Evolutionary conservation across 1,140 invertebrate genomes (phyloP).

Genomic region (Ostrea denselamellosa): DNA sequence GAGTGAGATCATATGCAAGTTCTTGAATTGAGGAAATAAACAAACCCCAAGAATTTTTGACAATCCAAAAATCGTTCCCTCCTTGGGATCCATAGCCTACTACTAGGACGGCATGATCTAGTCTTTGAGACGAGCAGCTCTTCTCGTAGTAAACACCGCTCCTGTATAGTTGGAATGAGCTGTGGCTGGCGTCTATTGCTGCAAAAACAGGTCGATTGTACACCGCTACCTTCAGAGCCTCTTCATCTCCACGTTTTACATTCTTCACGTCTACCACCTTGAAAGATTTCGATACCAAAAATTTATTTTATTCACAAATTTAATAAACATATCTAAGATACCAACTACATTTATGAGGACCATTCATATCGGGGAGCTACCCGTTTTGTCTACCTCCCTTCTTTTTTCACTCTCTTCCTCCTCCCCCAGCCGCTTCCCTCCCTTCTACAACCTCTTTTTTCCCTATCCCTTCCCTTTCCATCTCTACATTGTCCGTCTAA

Average conservation of each 20-base stretch:
- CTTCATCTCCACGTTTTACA: constrained; percentile 52
- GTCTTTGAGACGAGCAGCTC: constrained; percentile 77
- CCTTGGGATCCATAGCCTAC: constrained; percentile 66
- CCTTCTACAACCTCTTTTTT: too few relatives aligned
- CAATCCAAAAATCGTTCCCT: constrained; percentile 67
- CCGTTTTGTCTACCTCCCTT: too few relatives aligned
- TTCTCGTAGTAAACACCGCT: constrained; percentile 66
- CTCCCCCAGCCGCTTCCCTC: too few relatives aligned
- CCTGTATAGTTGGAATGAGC: constrained; percentile 88
- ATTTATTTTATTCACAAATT: too few relatives aligned
- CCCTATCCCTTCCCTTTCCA: too few relatives aligned
- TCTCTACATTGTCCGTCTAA: too few relatives aligned
- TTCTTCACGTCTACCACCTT: constrained; percentile 45
- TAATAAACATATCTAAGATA: too few relatives aligned
- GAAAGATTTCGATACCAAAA: background rate
- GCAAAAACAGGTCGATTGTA: constrained; percentile 81
- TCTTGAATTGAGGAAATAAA: background rate
- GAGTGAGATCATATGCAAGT: too few relatives aligned
- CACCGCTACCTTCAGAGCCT: constrained; percentile 52
- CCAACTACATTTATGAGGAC: too few relatives aligned
- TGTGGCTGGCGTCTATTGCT: constrained; percentile 92
- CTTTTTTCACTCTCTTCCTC: too few relatives aligned
- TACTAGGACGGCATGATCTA: constrained; percentile 81
- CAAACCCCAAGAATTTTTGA: constrained; percentile 69
- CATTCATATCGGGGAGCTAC: too few relatives aligned